Base-by-base conservation (phyloP, 2,113 vertebrate species). In the Circaetus gallicus region DNA sequence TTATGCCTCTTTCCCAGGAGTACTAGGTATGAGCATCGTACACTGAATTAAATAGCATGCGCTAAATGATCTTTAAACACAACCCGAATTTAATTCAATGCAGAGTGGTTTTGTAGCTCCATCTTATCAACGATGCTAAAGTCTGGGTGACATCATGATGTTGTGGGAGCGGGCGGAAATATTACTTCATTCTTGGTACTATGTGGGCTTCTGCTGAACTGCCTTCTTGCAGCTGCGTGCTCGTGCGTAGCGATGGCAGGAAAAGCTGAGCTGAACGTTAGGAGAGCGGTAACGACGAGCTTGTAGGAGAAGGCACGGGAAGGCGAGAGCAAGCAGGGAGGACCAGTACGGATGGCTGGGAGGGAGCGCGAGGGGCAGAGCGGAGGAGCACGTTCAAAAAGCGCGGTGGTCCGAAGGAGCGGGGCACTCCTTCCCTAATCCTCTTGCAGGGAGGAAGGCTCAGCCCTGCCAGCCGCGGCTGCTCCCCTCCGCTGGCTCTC, bases 181-280 rank as follows among this genome's bases (percentile, higher is more conserved):
- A 40, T 14, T 14, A 43, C 52, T 72, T 71, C 65, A 15, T 45
- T 65, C 73, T 73, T 50, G 52, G 73, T 87, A 8, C 31, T 26
- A 0, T 4, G 17, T 16, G 77, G 83, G 81, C 83, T 96, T 55
- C 76, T 81, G 56, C 80, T 9, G 62, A 79, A 21, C 77, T 53
- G 72, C 9, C 83, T 49, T 36, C 65, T 34, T 4, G 36, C 88
- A 92, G 83, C 92, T 91, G 89, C 61, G 59, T 6, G 40, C 78
- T 36, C 7, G 13, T 36, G 63, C 1, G 1, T 7, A 6, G 89
- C 82, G 81, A 36, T 9, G 70, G 49, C 73, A 94, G 83, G 85
- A 90, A 85, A 82, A 95, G 91, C 62, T 50, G 81, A 77, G 84
- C 70, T 17, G 91, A 85, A 45, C 32, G 49, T 82, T 85, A 24